Conservation (phyloP, 2,113 vertebrate genomes). For the Anseranas semipalmata region DNA sequence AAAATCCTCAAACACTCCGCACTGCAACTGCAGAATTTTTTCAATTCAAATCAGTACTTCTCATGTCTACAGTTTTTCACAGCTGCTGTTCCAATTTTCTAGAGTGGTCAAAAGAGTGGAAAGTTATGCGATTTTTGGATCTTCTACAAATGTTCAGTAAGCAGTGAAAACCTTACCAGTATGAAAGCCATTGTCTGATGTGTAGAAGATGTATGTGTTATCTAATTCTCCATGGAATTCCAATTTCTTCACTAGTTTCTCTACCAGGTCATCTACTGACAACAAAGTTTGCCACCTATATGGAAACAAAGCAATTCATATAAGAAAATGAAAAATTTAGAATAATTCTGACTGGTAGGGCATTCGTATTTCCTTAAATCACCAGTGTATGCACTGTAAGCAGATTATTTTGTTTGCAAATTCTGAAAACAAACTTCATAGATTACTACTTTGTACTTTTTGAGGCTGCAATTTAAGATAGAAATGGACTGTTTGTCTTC, state of each 20-base stretch:
- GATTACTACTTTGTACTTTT: background rate
- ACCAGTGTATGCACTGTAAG: background rate
- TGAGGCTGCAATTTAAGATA: background rate
- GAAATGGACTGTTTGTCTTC: background rate
- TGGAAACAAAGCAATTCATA: background rate
- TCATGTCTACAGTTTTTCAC: background rate
- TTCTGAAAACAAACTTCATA: background rate
- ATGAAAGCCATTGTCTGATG: constrained; percentile 97
- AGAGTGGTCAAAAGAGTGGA: background rate
- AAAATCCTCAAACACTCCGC: background rate
- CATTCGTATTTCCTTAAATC: background rate
- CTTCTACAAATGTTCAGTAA: background rate
- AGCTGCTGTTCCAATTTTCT: background rate
- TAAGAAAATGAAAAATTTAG: background rate
- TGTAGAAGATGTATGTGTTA: constrained; percentile 94
- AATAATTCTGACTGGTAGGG: background rate
- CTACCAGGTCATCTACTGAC: constrained; percentile 95
- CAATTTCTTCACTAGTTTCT: constrained; percentile 89
- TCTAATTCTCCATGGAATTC: constrained; percentile 85
- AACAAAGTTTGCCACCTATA: constrained; percentile 94
- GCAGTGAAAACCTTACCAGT: constrained; percentile 80
- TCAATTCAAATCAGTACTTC: background rate
- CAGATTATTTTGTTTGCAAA: background rate
- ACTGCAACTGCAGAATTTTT: background rate
- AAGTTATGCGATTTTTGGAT: background rate